phyloP scores from a whole-genome alignment of 1,140 invertebrate species.

The Brachionus sp. region DNA sequence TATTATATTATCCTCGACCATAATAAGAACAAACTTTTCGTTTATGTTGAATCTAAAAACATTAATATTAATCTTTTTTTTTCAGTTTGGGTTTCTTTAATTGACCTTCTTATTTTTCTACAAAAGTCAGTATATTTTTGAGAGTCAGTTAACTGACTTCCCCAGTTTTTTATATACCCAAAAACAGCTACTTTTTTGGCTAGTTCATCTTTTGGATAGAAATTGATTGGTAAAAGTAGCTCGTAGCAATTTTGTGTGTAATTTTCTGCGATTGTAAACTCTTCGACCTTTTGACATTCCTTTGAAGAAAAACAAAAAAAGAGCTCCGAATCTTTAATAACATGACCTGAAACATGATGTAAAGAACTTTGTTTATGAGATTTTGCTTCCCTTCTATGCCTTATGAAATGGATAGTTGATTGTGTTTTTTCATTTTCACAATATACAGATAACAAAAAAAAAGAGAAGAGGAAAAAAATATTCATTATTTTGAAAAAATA shows the following conservation, averaged over 20 bases:
- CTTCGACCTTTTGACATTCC: neutral
- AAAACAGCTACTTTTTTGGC: neutral
- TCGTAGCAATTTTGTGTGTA: too few relatives aligned
- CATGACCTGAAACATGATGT: neutral
- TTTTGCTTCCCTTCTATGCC: neutral
- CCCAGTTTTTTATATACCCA: neutral
- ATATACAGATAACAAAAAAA: neutral
- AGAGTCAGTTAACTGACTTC: neutral
- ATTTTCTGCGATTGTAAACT: neutral
- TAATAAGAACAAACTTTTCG: neutral
- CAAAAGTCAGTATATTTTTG: neutral
- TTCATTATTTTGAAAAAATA: too few relatives aligned
- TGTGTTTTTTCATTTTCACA: neutral
- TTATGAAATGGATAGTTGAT: neutral
- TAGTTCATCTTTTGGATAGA: neutral
- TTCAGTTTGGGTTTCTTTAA: neutral
- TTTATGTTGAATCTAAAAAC: neutral
- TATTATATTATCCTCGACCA: neutral
- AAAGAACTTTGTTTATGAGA: neutral
- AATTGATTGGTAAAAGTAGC: neutral
- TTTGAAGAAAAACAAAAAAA: neutral
- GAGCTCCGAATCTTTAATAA: neutral
- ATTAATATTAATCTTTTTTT: neutral
- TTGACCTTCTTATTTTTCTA: conserved; percentile 6
- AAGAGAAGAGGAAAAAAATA: neutral